These are phyloP conservation scores for Spatulosminthurus flaviceps DNA, from an alignment of 2,888 invertebrate genomes.

Conservation along the genomic window DNA sequence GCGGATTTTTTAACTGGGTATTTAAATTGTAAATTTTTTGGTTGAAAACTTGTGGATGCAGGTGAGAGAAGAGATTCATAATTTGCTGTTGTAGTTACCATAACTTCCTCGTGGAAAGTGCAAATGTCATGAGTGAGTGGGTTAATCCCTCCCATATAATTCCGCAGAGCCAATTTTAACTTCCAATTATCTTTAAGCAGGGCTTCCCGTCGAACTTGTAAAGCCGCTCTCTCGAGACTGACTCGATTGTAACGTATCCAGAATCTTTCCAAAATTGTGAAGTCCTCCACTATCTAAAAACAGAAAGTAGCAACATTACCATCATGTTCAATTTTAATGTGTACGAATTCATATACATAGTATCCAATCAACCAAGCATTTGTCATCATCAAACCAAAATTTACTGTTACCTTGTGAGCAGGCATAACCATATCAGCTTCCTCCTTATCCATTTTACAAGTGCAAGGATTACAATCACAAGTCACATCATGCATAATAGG, in stretches of 20 bases:
- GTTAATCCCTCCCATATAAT: constrained; percentile 62
- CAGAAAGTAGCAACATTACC: too few relatives aligned
- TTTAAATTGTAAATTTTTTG: background rate
- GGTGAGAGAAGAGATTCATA: background rate
- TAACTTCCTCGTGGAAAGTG: constrained; percentile 27
- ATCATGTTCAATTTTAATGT: too few relatives aligned
- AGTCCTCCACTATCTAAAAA: too few relatives aligned
- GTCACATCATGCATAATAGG: constrained; percentile 53
- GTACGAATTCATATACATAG: too few relatives aligned
- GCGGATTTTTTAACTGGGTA: background rate
- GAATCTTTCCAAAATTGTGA: constrained; percentile 60
- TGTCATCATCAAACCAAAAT: too few relatives aligned
- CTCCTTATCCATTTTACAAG: constrained; percentile 43
- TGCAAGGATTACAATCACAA: constrained; percentile 57
- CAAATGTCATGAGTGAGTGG: constrained; percentile 48
- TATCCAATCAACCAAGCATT: too few relatives aligned
- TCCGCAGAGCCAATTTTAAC: constrained; percentile 56
- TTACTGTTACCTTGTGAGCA: constrained; percentile 19
- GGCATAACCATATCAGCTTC: background rate
- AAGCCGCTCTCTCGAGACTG: constrained; percentile 53
- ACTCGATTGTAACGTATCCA: constrained; percentile 61
- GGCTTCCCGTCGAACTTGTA: constrained; percentile 50
- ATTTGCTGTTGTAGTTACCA: constrained; percentile 27
- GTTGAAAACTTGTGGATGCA: background rate
- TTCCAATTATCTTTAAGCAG: constrained; percentile 57